Evolutionary conservation across 1,140 invertebrate genomes (phyloP), one percentile per base, ranked within the genome.

Genomic region (Lepidurus couesii): DNA sequence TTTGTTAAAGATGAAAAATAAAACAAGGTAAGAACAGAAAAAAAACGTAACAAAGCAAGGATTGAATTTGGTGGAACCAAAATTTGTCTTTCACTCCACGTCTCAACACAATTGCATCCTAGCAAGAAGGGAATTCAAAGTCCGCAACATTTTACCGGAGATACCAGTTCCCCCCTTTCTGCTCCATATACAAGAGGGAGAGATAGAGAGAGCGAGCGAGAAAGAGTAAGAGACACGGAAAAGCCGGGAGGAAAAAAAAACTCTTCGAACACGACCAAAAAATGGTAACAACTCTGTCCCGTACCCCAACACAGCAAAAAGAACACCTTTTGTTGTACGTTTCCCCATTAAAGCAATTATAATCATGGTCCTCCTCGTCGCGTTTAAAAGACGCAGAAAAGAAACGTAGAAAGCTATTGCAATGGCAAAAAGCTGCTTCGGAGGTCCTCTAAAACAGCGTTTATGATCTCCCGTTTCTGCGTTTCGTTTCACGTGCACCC

Each of bases 21-120:
- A 5, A 65, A 21, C 21, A 65, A 65, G 13, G 3, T 7, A 7
- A 4, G n/a, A 65, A 65, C 16, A 65, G 7, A 13, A 21, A 16
- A 65, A 65, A 65, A n/a, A 65, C n/a, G 16, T 65, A 65, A 65
- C 53, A 21, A 65, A 65, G 53, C 6, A 13, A 65, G 53, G 53
- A 65, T 65, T 65, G 53, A 65, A 65, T 65, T 65, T 65, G 53
- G 53, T 65, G 53, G 53, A 13, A n/a, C 53, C 53, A 65, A 65
- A 65, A 65, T 65, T 65, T 65, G 53, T 65, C 53, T 65, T 65
- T 21, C 53, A 65, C 53, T 65, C 53, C 53, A 65, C 53, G 53
- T 65, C 53, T 65, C 53, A 65, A 65, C 53, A 65, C 53, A 65
- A 65, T 65, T 65, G 53, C 53, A 65, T 65, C 53, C 53, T 65